Conservation (phyloP, 2,888 invertebrate species). For the Furcula furcula region DNA sequence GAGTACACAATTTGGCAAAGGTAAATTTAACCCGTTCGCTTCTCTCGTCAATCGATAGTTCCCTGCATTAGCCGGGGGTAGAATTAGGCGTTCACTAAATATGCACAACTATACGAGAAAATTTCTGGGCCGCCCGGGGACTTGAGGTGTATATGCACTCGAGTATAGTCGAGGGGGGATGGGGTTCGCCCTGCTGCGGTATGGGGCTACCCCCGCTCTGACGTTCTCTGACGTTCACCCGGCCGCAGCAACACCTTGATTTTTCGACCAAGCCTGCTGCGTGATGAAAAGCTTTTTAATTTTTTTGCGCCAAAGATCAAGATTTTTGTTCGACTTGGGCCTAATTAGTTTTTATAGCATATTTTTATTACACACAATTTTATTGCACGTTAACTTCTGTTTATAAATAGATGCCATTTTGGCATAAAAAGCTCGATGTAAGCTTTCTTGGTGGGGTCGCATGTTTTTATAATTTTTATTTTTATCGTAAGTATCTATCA, state of each 20-base stretch:
- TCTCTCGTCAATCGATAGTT: constrained; percentile 52
- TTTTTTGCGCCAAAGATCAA: constrained; percentile 14
- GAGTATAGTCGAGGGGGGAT: constrained; percentile 52
- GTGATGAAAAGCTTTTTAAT: constrained; percentile 29
- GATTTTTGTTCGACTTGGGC: constrained; percentile 14
- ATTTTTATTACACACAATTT: constrained; percentile 17
- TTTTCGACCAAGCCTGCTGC: constrained; percentile 57
- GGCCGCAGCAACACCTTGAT: constrained; percentile 61
- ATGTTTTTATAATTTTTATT: too few relatives aligned
- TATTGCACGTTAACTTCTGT: constrained; percentile 24
- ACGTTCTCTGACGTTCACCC: constrained; percentile 28
- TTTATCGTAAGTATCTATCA: too few relatives aligned
- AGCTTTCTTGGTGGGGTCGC: constrained; percentile 12
- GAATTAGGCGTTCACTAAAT: constrained; percentile 57
- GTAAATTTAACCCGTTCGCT: constrained; percentile 60
- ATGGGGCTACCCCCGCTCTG: constrained; percentile 20
- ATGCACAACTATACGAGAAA: constrained; percentile 69
- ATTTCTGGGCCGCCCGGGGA: constrained; percentile 51
- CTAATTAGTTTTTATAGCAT: constrained; percentile 24
- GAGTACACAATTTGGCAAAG: constrained; percentile 50
- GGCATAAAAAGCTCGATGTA: constrained; percentile 18
- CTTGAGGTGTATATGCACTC: constrained; percentile 72
- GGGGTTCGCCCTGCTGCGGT: constrained; percentile 30
- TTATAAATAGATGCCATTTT: constrained; percentile 18
- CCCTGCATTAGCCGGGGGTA: constrained; percentile 47